These are phyloP conservation scores for Ecliptopera silaceata DNA, from an alignment of 2,888 invertebrate genomes.

Conservation along the genomic window DNA sequence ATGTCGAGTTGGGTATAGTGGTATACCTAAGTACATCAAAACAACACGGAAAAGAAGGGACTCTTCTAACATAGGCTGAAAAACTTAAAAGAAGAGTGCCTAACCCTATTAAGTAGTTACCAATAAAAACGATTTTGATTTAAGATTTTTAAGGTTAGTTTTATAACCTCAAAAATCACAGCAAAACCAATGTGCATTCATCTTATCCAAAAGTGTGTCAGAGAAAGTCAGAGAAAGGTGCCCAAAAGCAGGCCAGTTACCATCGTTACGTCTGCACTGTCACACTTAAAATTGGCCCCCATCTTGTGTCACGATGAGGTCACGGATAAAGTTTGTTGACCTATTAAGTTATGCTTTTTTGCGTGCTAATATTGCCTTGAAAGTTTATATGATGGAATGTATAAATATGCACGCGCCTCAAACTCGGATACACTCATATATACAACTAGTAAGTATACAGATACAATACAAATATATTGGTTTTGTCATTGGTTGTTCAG, in stretches of 20 bases:
- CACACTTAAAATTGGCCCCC: conserved; percentile 65
- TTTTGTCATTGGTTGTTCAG: no score
- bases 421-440: no score
- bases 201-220: conserved; percentile 56
- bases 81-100: no score
- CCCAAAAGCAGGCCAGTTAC: conserved; percentile 69
- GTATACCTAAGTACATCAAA: no score
- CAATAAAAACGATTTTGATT: no score
- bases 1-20: no score
- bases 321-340: conserved; percentile 33
- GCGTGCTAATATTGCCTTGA: conserved; percentile 4
- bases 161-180: conserved; percentile 18
- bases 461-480: no score
- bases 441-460: no score
- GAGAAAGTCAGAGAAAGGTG: conserved; percentile 79
- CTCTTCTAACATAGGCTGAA: no score
- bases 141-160: no score
- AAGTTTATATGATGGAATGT: background rate
- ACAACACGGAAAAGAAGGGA: no score
- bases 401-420: background rate
- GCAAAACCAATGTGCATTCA: conserved; percentile 34
- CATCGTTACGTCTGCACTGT: conserved; percentile 70
- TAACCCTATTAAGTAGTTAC: no score
- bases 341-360: conserved; percentile 20
- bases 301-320: conserved; percentile 36